phyloP scores from a whole-genome alignment of 2,888 invertebrate genomes.

The Trachelus troglodyta region DNA sequence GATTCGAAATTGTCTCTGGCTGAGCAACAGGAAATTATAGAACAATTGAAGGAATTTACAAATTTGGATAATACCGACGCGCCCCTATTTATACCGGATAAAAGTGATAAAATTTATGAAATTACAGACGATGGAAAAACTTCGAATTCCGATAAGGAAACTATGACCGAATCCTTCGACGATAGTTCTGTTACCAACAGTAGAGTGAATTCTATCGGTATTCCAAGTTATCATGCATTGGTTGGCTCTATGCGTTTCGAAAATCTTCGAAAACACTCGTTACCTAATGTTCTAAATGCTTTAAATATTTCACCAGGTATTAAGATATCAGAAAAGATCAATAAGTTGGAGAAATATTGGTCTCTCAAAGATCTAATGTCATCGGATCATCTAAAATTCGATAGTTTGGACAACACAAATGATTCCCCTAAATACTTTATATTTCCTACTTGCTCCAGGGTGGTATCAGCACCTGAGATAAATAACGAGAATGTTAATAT shows the following conservation, averaged over 20 bases:
- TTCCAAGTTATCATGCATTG: slow-evolving; percentile 30
- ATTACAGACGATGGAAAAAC: slow-evolving; percentile 19
- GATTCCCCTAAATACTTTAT: slow-evolving; percentile 43
- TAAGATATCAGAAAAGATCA: slow-evolving; percentile 37
- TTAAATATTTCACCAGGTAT: slow-evolving; percentile 37
- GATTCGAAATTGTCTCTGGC: slow-evolving; percentile 48
- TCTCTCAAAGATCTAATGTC: slow-evolving; percentile 53
- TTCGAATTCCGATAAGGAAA: slow-evolving; percentile 31
- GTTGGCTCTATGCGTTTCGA: slow-evolving; percentile 43
- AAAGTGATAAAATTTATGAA: slow-evolving; percentile 13
- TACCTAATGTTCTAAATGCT: slow-evolving; percentile 47
- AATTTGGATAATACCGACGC: slow-evolving; percentile 56
- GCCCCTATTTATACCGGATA: slow-evolving; percentile 48
- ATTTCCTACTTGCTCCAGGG: slow-evolving; percentile 48
- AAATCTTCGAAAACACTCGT: slow-evolving; percentile 47
- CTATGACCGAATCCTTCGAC: slow-evolving; percentile 36
- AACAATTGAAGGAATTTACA: slow-evolving; percentile 58
- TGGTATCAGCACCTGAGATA: slow-evolving; percentile 53
- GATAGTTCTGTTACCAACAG: slow-evolving; percentile 27
- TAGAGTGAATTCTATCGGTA: slow-evolving; percentile 9
- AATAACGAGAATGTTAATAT: slow-evolving; percentile 35
- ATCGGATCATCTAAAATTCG: slow-evolving; percentile 37
- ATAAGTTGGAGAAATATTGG: slow-evolving; percentile 56
- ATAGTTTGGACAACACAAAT: slow-evolving; percentile 15
- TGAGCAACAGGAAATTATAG: slow-evolving; percentile 55